A percentile compares a stretch with the other conserved stretches of the same genome.
Evolutionary conservation across 2,888 invertebrate species (phyloP).

Genomic region (Elmis aenea): DNA sequence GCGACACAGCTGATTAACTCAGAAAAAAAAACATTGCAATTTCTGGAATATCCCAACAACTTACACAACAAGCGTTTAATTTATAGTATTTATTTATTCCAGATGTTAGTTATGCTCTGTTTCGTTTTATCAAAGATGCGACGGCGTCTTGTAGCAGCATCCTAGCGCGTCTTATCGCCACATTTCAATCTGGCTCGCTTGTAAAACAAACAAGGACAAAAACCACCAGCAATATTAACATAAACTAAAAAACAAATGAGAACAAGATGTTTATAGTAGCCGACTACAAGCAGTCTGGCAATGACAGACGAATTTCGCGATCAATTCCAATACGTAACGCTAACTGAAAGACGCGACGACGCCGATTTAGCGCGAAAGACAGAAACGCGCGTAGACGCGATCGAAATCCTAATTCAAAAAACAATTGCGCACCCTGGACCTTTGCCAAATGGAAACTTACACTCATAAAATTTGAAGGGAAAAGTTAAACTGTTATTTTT

Average conservation of each 20-base stretch:
- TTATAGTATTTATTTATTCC: background rate
- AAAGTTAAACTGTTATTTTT: conserved; percentile 27
- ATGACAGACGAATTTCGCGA: conserved; percentile 4
- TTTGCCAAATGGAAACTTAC: conserved; percentile 25
- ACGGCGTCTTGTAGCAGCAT: too few relatives aligned
- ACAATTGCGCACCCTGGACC: conserved; percentile 23
- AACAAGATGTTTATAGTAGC: conserved; percentile 13
- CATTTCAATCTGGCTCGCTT: background rate
- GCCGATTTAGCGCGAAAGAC: conserved; percentile 14
- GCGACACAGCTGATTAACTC: too few relatives aligned
- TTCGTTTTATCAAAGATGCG: too few relatives aligned
- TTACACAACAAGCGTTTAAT: too few relatives aligned
- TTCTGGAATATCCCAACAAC: too few relatives aligned
- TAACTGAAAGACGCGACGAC: background rate
- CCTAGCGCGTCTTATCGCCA: too few relatives aligned
- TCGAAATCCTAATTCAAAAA: too few relatives aligned
- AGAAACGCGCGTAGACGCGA: conserved; percentile 14
- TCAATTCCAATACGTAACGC: background rate
- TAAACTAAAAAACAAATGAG: conserved; percentile 12
- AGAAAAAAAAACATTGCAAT: too few relatives aligned
- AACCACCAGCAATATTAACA: conserved; percentile 1
- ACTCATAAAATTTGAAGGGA: conserved; percentile 24
- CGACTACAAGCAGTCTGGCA: conserved; percentile 25
- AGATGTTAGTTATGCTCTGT: background rate
- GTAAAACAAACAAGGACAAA: background rate